These are phyloP conservation scores for Tetragnatha versicolor DNA, from an alignment of 1,140 invertebrate genomes.

Conservation along the genomic window DNA sequence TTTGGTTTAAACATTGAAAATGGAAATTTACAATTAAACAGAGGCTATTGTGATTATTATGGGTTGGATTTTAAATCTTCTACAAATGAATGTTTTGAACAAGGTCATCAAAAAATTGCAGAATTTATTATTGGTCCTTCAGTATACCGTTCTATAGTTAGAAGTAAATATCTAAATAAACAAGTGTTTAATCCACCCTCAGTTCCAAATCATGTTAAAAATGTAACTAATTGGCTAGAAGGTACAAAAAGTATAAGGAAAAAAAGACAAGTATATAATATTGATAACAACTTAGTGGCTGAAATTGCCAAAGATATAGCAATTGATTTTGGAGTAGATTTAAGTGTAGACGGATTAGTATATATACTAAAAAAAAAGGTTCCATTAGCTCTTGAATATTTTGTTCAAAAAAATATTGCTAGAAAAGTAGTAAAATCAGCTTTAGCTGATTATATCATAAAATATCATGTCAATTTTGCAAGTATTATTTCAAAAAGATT, in stretches of 20 bases:
- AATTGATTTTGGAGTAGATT: not conserved
- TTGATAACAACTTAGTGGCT: not conserved
- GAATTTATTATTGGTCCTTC: not conserved
- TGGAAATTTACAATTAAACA: not conserved
- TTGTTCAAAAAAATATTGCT: not conserved
- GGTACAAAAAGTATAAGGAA: not conserved
- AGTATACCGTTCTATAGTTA: not conserved
- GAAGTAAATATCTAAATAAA: not conserved
- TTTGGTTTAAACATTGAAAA: not conserved
- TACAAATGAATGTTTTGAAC: not conserved
- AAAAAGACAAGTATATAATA: no score
- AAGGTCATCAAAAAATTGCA: not conserved
- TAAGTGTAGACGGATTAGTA: not conserved
- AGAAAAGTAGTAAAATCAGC: not conserved
- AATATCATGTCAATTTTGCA: not conserved
- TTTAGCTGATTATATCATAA: not conserved
- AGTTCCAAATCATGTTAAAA: not conserved
- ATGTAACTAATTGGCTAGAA: conserved; percentile 9
- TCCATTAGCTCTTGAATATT: not conserved
- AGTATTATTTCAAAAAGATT: not conserved
- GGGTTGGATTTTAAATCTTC: not conserved
- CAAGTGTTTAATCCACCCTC: not conserved
- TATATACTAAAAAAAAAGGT: not conserved
- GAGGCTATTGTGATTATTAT: conserved; percentile 4
- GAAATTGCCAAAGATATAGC: not conserved